These are phyloP conservation scores for Myripristis jacobus DNA, from an alignment of 2,797 vertebrate species.

Conservation along the genomic window DNA sequence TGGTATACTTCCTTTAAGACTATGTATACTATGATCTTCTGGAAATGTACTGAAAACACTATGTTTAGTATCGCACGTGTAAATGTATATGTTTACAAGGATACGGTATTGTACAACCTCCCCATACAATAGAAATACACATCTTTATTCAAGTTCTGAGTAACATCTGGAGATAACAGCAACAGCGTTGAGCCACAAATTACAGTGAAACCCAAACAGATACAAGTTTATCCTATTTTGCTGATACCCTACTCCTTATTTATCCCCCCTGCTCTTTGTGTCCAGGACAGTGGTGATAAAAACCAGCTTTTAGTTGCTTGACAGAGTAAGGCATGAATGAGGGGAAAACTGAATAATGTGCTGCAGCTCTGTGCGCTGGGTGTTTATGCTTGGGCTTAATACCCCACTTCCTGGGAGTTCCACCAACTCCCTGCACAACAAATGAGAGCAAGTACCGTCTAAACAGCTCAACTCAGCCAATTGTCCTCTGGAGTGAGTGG, in stretches of 20 bases:
- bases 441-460: slow-evolving; percentile 38
- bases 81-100: too few relatives aligned
- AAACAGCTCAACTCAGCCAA: slow-evolving; percentile 44
- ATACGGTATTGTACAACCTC: too few relatives aligned
- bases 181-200: not conserved
- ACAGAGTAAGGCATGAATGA: slow-evolving; percentile 42
- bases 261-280: slow-evolving; percentile 15
- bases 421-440: slow-evolving; percentile 42
- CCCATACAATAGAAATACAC: too few relatives aligned
- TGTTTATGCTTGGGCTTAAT: slow-evolving; percentile 39
- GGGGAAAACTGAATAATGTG: slow-evolving; percentile 48
- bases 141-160: too few relatives aligned
- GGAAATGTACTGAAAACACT: too few relatives aligned
- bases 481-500: slow-evolving; percentile 38
- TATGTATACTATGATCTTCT: too few relatives aligned
- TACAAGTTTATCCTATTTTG: slow-evolving; percentile 17
- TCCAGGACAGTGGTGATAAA: slow-evolving; percentile 39
- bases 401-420: slow-evolving; percentile 42
- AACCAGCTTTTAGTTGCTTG: slow-evolving; percentile 29
- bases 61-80: too few relatives aligned
- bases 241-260: slow-evolving; percentile 11
- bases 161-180: too few relatives aligned
- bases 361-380: slow-evolving; percentile 15
- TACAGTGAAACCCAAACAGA: not conserved
- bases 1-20: too few relatives aligned